Base-by-base conservation (phyloP, 2,797 vertebrate species). In the Sebastes vulpes region DNA sequence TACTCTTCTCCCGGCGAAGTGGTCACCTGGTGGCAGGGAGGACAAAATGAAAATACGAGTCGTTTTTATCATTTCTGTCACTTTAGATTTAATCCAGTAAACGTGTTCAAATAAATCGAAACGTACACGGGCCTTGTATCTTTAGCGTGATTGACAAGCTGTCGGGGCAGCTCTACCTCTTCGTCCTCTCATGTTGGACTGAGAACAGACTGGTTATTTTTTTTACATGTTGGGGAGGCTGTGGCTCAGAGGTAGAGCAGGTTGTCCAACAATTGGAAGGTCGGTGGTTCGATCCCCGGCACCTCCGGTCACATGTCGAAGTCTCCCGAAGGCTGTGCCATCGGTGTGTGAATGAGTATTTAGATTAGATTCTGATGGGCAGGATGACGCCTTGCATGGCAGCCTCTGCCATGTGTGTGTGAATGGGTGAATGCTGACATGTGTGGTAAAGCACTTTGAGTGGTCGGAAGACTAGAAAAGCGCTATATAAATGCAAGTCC, bases 301-400 rank as follows among this genome's bases (percentile, higher is more conserved):
- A 14, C 53, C 21, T 7, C 23, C 3, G 7, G 12, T 25, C 53
- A 46, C 53, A 16, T 26, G 53, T 25, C 12, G 3, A 54, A 14
- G 53, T 26, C 23, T 54, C 12, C 42, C 1, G 3, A 46, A 46
- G 16, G 38, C 3, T 46, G 14, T 46, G 14, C 38, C 38, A 46
- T 18, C 6, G 5, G 16, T 46, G 42, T 18, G 42, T 46, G 16
- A 46, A 2, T 6, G 38, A 42, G 38, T 16, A 42, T 42, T 42
- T 42, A 16, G 14, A 16, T 42, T 42, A 42, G 38, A 42, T 42
- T 14, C 12, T 42, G 14, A 42, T 16, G 38, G 12, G 38, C 38
- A 42, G 3, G 38, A 1, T 42, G 32, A 2, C 4, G 2, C 38
- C 38, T 0, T 42, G 14, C 38, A 3, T 42, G 0, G 38, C 0